These are phyloP conservation scores for Zoanthus sociatus DNA, from an alignment of 92 coral and sea anemone species.

Conservation along the genomic window DNA sequence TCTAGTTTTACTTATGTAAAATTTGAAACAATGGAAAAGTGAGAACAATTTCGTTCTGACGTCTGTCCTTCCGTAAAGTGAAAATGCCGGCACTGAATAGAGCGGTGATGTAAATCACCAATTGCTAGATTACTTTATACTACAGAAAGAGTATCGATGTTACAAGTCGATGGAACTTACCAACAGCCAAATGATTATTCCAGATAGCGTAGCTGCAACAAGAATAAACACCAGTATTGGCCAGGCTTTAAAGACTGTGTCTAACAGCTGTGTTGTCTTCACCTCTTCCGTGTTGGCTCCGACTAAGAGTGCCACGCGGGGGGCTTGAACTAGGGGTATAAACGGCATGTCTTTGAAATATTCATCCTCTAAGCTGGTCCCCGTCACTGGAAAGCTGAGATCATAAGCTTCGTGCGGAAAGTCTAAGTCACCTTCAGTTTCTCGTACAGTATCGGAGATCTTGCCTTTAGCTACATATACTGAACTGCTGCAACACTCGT, in stretches of 20 bases:
- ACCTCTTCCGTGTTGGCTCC: slow-evolving; percentile 71
- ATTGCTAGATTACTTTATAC: too few species aligned
- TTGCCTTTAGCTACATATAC: slow-evolving; percentile 71
- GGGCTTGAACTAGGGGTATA: slow-evolving; percentile 87
- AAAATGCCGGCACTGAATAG: too few species aligned
- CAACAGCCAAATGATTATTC: slow-evolving; percentile 92
- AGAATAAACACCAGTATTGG: slow-evolving; percentile 93
- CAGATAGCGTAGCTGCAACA: slow-evolving; percentile 95
- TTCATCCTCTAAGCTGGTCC: slow-evolving; percentile 70
- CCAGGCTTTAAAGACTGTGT: slow-evolving; percentile 93
- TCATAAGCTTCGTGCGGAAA: slow-evolving; percentile 71
- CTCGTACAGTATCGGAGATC: slow-evolving; percentile 72
- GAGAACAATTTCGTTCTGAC: too few species aligned
- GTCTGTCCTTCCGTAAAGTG: too few species aligned
- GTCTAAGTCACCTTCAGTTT: slow-evolving; percentile 76
- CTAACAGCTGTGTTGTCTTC: slow-evolving; percentile 79
- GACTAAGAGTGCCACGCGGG: slow-evolving; percentile 88
- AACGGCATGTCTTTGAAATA: slow-evolving; percentile 82
- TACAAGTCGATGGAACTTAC: slow-evolving; percentile 63
- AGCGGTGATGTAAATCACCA: too few species aligned
- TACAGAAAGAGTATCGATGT: too few species aligned
- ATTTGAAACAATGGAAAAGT: too few species aligned
- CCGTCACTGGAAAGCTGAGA: slow-evolving; percentile 88
- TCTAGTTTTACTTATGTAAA: too few species aligned
- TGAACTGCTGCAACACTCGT: slow-evolving; percentile 77